Evolutionary conservation across 2,797 vertebrate species (phyloP).

Genomic region (Bovichtus diacanthus): DNA sequence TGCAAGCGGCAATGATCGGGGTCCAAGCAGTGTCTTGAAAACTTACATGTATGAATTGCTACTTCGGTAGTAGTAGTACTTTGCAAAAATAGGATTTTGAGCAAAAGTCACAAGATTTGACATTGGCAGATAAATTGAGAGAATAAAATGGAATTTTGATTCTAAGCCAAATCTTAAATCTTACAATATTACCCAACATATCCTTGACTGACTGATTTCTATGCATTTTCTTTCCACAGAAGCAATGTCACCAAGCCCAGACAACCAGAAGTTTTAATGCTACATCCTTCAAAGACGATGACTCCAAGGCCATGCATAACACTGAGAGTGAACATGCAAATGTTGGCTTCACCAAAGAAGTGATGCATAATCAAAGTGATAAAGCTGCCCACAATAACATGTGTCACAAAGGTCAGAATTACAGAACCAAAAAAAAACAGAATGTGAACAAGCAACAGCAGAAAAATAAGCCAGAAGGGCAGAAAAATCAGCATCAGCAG

Average conservation of each 20-base stretch:
- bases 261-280: not conserved
- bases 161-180: not conserved
- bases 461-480: not conserved
- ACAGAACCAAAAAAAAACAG: not conserved
- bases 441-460: conserved; percentile 8
- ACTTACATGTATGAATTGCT: too few relatives aligned
- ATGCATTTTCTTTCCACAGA: conserved; percentile 45
- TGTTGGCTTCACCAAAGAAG: not conserved
- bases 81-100: too few relatives aligned
- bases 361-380: not conserved
- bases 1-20: too few relatives aligned
- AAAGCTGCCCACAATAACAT: not conserved
- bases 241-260: conserved; percentile 11
- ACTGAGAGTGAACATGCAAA: not conserved
- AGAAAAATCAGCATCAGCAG: not conserved
- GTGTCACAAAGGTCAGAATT: not conserved
- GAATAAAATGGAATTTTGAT: too few relatives aligned
- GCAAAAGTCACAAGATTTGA: too few relatives aligned
- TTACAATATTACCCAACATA: not conserved
- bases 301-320: not conserved
- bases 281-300: not conserved
- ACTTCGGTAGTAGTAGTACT: too few relatives aligned
- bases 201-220: not conserved
- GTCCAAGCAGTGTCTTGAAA: too few relatives aligned
- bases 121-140: too few relatives aligned